Conservation (phyloP, 1,140 invertebrate genomes). For the Theocolax elegans region DNA sequence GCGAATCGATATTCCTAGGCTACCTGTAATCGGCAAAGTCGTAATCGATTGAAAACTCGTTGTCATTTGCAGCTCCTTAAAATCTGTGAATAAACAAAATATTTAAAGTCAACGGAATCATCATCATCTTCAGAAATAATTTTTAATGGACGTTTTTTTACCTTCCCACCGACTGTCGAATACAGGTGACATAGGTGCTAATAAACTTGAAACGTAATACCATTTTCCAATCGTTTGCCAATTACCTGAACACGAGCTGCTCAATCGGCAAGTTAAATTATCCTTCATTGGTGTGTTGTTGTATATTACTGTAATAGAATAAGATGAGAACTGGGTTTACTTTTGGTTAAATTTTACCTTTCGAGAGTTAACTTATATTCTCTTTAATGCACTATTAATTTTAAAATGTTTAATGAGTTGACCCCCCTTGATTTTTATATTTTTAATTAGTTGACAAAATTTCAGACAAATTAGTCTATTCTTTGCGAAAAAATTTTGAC, state of each 20-base stretch:
- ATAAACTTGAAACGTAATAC: background rate
- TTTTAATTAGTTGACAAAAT: background rate
- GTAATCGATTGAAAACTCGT: background rate
- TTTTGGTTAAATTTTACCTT: no score
- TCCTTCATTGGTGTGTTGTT: background rate
- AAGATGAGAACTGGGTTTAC: no score
- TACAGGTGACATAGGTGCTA: constrained; percentile 25
- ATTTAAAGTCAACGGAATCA: no score
- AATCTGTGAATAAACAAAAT: no score
- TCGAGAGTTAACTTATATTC: no score
- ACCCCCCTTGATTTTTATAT: no score
- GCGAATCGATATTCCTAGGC: constrained; percentile 19
- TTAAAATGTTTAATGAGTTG: no score
- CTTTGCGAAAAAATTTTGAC: background rate
- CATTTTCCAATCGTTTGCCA: constrained; percentile 21
- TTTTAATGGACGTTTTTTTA: no score
- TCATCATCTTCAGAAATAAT: no score
- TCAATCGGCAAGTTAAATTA: constrained; percentile 21
- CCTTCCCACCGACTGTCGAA: constrained; percentile 36
- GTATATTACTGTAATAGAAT: constrained; percentile 12
- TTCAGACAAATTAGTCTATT: background rate
- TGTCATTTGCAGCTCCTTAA: background rate
- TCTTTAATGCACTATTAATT: no score
- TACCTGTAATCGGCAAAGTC: background rate
- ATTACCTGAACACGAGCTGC: background rate